These are phyloP conservation scores for Pammene aurita DNA, from an alignment of 2,888 invertebrate genomes.

Conservation along the genomic window DNA sequence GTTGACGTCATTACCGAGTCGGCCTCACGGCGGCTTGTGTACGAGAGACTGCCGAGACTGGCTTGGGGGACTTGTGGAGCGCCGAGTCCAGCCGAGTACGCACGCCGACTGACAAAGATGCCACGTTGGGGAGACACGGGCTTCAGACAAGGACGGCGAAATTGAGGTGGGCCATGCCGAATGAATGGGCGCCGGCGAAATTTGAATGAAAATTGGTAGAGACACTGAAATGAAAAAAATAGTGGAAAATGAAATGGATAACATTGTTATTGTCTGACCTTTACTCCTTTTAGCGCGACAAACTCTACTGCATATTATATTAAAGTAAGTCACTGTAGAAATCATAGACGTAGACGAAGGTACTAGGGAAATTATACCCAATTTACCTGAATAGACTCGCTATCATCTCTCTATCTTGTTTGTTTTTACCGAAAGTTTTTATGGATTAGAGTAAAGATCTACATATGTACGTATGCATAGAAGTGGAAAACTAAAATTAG, in stretches of 20 bases:
- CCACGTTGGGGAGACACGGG: not conserved
- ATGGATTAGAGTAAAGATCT: too few species aligned
- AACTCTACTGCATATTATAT: not conserved
- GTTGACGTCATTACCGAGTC: constrained; percentile 57
- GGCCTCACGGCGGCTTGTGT: constrained; percentile 52
- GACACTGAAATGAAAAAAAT: not conserved
- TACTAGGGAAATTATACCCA: too few species aligned
- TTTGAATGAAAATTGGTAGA: constrained; percentile 40
- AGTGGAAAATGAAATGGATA: not conserved
- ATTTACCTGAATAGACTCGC: too few species aligned
- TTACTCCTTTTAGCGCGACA: not conserved
- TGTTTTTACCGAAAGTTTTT: too few species aligned
- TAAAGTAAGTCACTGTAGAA: not conserved
- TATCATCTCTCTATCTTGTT: too few species aligned
- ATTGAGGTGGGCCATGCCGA: constrained; percentile 44
- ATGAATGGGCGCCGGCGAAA: constrained; percentile 47
- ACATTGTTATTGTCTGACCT: not conserved
- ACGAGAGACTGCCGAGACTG: constrained; percentile 36
- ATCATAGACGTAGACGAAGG: too few species aligned
- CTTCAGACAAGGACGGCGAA: constrained; percentile 51
- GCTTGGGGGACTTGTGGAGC: constrained; percentile 40
- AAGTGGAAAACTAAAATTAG: too few species aligned
- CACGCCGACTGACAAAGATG: constrained; percentile 39
- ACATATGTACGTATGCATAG: too few species aligned
- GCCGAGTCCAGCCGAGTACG: constrained; percentile 33